Percentiles rank a stretch among this genome's conserved stretches.
These are phyloP conservation scores for Dryocosmus kuriphilus DNA, from an alignment of 2,888 invertebrate genomes.

Conservation along the genomic window DNA sequence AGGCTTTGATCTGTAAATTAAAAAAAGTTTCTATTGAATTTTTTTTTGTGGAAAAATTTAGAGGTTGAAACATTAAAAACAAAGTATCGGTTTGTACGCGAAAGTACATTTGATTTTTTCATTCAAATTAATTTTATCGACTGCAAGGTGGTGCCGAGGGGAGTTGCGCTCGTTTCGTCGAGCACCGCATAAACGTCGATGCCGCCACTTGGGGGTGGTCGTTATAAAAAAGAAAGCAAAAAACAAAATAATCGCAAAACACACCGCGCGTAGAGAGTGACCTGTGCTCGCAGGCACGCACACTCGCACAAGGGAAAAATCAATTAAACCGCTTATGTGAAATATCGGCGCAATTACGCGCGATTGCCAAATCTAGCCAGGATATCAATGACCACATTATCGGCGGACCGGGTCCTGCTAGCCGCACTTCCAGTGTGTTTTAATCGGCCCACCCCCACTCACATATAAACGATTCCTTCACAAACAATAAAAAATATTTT, in stretches of 20 bases:
- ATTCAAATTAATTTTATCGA: constrained; percentile 41
- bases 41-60: constrained; percentile 17
- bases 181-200: constrained; percentile 67
- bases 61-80: constrained; percentile 22
- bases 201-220: constrained; percentile 65
- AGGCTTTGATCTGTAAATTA: neutral
- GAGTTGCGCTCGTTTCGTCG: constrained; percentile 55
- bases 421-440: constrained; percentile 58
- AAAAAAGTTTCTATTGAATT: constrained; percentile 13
- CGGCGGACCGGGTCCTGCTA: constrained; percentile 50
- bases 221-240: constrained; percentile 31
- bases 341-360: constrained; percentile 74
- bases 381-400: constrained; percentile 72
- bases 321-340: constrained; percentile 75
- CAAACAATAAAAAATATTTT: constrained; percentile 1
- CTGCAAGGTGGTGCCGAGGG: constrained; percentile 39
- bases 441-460: constrained; percentile 58
- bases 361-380: constrained; percentile 71
- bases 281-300: constrained; percentile 13
- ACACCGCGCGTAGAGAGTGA: constrained; percentile 48
- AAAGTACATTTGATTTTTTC: constrained; percentile 35
- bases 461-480: constrained; percentile 40
- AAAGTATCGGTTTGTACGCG: constrained; percentile 35
- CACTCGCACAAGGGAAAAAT: constrained; percentile 68
- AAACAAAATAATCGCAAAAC: constrained; percentile 57